Evolutionary conservation across 1,140 invertebrate genomes (phyloP).

Genomic region (Pogonus chalceus): DNA sequence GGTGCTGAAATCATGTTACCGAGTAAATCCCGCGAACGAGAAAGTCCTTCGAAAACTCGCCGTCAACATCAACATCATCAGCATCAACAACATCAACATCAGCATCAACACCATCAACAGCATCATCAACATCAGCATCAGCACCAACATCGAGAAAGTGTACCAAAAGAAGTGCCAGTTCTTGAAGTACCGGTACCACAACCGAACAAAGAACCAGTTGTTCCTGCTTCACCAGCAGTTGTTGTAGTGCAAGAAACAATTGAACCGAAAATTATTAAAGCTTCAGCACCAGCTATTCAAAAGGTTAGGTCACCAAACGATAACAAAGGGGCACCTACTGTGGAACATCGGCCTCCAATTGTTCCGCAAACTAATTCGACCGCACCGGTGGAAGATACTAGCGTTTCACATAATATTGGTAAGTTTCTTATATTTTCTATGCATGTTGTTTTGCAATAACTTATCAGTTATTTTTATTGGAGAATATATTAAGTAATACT

Average conservation of each 20-base stretch:
- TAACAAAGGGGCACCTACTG: neutral
- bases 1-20: slow-evolving; percentile 29
- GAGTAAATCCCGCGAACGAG: slow-evolving; percentile 29
- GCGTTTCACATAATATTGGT: neutral
- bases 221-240: neutral
- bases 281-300: neutral
- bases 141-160: slow-evolving; percentile 8
- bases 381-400: neutral
- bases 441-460: no score
- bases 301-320: neutral
- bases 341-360: neutral
- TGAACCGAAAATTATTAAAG: neutral
- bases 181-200: slow-evolving; percentile 1
- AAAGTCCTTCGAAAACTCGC: slow-evolving; percentile 30
- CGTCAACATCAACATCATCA: no score
- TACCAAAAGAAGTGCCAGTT: slow-evolving; percentile 11
- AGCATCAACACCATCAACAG: neutral
- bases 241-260: neutral
- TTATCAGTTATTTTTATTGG: no score
- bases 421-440: no score
- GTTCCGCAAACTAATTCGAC: neutral
- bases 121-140: slow-evolving; percentile 13
- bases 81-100: slow-evolving; percentile 15
- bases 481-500: no score
- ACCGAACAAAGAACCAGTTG: slow-evolving; percentile 13